Evolutionary conservation across 2,113 vertebrate species (phyloP), one percentile per base, ranked within the genome.

Genomic region (Mormoops blainvillei): DNA sequence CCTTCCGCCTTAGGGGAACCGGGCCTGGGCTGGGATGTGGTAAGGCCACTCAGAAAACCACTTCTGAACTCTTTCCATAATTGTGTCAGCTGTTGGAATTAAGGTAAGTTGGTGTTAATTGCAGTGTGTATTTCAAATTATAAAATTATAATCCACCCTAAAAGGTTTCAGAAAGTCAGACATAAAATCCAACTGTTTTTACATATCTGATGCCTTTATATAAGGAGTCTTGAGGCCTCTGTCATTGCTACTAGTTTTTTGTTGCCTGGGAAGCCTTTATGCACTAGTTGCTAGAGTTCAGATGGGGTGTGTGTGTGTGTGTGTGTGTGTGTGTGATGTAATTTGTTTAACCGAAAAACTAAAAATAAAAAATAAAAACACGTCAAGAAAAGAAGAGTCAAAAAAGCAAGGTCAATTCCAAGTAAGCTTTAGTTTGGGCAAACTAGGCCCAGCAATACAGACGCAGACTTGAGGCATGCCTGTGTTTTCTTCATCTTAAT

Each of bases 21-120:
- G 54, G 70, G 33, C 78, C 73, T 96, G 24, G 50, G 88, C 67
- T 87, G 18, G 26, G 22, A 70, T 78, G 13, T 28, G 31, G 7
- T 0, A 1, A 50, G 50, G n/a, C 61, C 31, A 31, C 56, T 45
- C 43, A 0, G 24, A 45, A 58, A 9, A n/a, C 63, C 2, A 0
- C 61, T 86, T 54, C 33, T 15, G 41, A 82, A 13, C 54, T 36
- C 24, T 85, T 65, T 31, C 16, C 45, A 4, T 63, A 52, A 48
- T 56, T 67, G 22, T 92, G 85, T 94, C 26, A 38, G 14, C 50
- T 61, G 83, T 52, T 78, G 20, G n/a, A 67, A 58, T 88, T 85
- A 68, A 89, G 67, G 13, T 38, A 70, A 68, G 67, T 94, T 77
- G 52, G 24, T 84, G 71, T 89, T 91, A 76, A 91, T 82, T 58